Base-by-base conservation (phyloP, 2,888 invertebrate genomes). In the Gonocerus acuteangulatus region DNA sequence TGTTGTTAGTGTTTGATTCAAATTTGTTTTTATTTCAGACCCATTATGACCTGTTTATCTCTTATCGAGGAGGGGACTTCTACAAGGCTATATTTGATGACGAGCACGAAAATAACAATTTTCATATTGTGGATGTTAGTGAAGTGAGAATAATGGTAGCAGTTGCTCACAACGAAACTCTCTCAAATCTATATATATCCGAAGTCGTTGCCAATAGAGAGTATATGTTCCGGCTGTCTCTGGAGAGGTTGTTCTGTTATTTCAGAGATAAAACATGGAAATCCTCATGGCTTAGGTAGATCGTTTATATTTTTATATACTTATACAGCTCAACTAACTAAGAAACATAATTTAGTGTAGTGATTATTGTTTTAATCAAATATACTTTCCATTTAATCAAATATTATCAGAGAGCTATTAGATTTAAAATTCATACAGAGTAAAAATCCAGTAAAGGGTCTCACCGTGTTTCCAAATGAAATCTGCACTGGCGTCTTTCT, bases 231-330 rank as follows among this genome's bases (percentile, higher is more conserved):
- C 82, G 85, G 0, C 74, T 89, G 64, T 92, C 92, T 3, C 75
- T 94, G 66, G 85, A 87, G 69, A 82, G 86, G 69, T 82, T 94
- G 56, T 78, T 94, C 68, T 89, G 87, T 69, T 91, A 87, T 73
- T 89, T 90, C 72, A 90, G 90, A 0, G 86, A 87, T 70, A 81
- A 80, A 9, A 87, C 87, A 42, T 89, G 87, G 85, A 84, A 84
- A 69, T 82, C 85, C 67, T 86, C 86, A 62, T 90, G 90, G 88
- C 74, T 92, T 2, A 85, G 84, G 89, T 91, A 23, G 44, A 13
- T 16, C 27, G 9, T 27, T 27, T 6, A 6, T 27, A 6, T 27
- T 27, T 27, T 27, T 27, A 6, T 27, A 27, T 27, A n/a, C n/a
- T n/a, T n/a, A n/a, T n/a, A n/a, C n/a, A n/a, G n/a, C n/a, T n/a